Conservation (phyloP, 2,888 invertebrate species). For the Dasysyrphus tricinctus region DNA sequence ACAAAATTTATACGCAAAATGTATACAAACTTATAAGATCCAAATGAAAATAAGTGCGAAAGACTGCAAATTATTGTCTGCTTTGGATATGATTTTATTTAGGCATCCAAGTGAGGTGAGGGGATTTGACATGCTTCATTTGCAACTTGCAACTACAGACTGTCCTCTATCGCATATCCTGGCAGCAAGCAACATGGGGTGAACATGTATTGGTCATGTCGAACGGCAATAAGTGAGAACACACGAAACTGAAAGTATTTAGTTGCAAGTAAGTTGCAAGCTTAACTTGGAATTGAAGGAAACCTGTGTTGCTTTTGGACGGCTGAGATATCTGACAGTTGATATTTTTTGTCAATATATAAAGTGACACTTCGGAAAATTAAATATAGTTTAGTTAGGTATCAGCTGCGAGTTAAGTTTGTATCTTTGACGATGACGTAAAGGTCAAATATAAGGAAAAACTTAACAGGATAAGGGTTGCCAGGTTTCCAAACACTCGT, state of each 20-base stretch:
- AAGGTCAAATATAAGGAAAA: too few species aligned
- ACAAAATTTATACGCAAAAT: conserved; percentile 38
- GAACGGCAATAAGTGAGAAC: conserved; percentile 26
- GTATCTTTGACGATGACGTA: too few species aligned
- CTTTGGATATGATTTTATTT: conserved; percentile 59
- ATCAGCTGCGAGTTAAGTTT: not conserved
- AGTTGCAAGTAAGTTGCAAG: conserved; percentile 24
- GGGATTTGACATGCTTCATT: conserved; percentile 6
- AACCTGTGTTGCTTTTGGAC: conserved; percentile 43
- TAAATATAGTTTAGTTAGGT: not conserved
- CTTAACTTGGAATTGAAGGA: conserved; percentile 49
- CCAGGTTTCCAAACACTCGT: too few species aligned
- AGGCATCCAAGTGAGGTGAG: conserved; percentile 42
- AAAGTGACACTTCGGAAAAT: conserved; percentile 28
- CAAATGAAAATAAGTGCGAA: conserved; percentile 27
- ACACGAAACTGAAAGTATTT: conserved; percentile 49
- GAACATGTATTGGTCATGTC: conserved; percentile 42
- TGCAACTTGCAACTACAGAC: not conserved
- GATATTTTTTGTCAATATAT: too few species aligned
- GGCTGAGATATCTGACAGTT: conserved; percentile 47
- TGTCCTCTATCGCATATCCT: not conserved
- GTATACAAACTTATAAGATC: conserved; percentile 35
- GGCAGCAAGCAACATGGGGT: not conserved
- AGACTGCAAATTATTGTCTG: conserved; percentile 67
- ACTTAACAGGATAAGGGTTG: too few species aligned